Base-by-base conservation (phyloP, 2,113 vertebrate species). In the Callithrix jacchus region DNA sequence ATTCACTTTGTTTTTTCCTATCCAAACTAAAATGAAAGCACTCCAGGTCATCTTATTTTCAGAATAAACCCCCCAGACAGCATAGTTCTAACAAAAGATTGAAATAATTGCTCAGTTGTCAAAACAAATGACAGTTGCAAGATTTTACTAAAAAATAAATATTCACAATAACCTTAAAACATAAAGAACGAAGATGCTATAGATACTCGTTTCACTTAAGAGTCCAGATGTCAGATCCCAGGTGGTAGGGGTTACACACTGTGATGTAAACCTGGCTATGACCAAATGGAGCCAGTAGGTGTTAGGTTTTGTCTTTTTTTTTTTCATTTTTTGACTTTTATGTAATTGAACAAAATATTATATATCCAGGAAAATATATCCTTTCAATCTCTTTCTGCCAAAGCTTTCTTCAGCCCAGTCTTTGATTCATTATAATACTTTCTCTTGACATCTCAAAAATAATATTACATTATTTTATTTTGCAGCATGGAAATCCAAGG, bases 61-160 rank as follows among this genome's bases (percentile, higher is more conserved):
- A 93, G 13, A 81, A 66, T 77, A 66, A 93, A 82, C 5, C 9
- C 32, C 42, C 25, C 7, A 93, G 86, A 56, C 11, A 86, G 17
- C 37, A 79, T 8, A 81, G 9, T 76, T 91, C 30, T 58, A 91
- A 91, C 47, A 64, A 83, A 71, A 58, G 35, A 70, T 58, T 37
- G 20, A 90, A 89, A 68, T 87, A 90, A 83, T 95, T 74, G 21
- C 25, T 71, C 32, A 81, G 52, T 88, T 91, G 81, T 70, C 61
- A 79, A 66, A 49, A 12, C 18, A 89, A 91, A 68, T 14, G 68
- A 47, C 3, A 77, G 18, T 71, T 85, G 6, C 6, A 91, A 89
- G 16, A 49, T 91, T 77, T 70, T 77, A 32, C 30, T 61, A 83
- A 91, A 16, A 94, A 88, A 84, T 80, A 3, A 87, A 64, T 86